Base-by-base conservation (phyloP, 2,888 invertebrate species). In the Neria commutata region DNA sequence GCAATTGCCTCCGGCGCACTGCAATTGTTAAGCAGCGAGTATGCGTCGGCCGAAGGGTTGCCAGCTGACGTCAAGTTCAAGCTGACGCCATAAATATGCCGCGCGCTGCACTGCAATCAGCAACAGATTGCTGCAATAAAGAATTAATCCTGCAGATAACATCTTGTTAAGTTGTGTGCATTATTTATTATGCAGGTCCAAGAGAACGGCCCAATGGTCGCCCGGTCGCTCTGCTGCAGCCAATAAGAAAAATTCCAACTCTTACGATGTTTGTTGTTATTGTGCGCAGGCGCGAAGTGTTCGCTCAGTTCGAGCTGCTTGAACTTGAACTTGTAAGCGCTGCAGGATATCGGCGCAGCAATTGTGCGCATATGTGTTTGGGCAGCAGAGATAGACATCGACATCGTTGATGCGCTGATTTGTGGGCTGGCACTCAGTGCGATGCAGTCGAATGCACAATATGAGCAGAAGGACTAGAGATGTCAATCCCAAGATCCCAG, bases 151-250 rank as follows among this genome's bases (percentile, higher is more conserved):
- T 63, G 45, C 40, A 63, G 67, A 68, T 67, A 68, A 61, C 64
- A 67, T 66, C 68, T 66, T 64, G 68, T 62, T 68, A 67, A 68
- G 65, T 68, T 65, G 68, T 61, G 64, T 61, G 62, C 65, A 68
- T 68, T 67, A 59, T 62, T 62, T 62, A 62, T 62, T 53, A 19
- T 42, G 17, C 42, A 14, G 21, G 21, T 14, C 10, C 46, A 21
- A 46, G 5, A 3, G 8, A n/a, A 4, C 37, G 37, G 37, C n/a
- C 14, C 6, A 14, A 37, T n/a, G n/a, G n/a, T n/a, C 8, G 6
- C 37, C n/a, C 16, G 37, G 11, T 37, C 37, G 37, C 37, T 37
- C n/a, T 37, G n/a, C 37, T 37, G n/a, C 16, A 4, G 37, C n/a
- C n/a, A n/a, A 4, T 4, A 14, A n/a, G 11, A 37, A 37, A 29